A percentile compares a stretch with the other conserved stretches of the same genome.
These are phyloP conservation scores for Thumatha senex DNA, from an alignment of 2,888 invertebrate species.

Conservation along the genomic window DNA sequence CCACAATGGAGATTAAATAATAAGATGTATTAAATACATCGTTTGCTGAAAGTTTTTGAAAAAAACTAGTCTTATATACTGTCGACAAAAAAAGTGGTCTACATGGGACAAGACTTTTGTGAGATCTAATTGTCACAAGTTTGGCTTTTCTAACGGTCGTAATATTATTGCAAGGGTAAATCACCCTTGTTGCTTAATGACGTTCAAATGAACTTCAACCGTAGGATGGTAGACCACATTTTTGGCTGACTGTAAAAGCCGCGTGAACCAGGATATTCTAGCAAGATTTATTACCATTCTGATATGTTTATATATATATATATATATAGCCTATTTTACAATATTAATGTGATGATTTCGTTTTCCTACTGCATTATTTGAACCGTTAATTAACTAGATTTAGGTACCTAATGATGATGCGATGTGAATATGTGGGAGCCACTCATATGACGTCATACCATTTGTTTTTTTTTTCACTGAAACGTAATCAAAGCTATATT, in stretches of 20 bases:
- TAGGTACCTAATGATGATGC: conserved; percentile 55
- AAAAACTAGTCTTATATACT: conserved; percentile 59
- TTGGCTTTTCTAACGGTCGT: too few species aligned
- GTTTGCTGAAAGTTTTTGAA: conserved; percentile 32
- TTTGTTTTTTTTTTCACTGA: conserved; percentile 67
- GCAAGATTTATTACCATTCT: conserved; percentile 63
- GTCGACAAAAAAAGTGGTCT: too few species aligned
- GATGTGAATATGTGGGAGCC: conserved; percentile 69
- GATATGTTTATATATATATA: conserved; percentile 78
- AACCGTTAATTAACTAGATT: conserved; percentile 76
- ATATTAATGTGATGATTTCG: conserved; percentile 80
- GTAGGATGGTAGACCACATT: too few species aligned
- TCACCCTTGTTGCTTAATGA: too few species aligned
- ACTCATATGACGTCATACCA: conserved; percentile 60
- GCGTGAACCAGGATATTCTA: conserved; percentile 51
- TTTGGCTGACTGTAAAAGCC: conserved; percentile 75
- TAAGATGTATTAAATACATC: conserved; percentile 72
- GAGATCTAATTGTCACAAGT: too few species aligned
- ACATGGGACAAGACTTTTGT: too few species aligned
- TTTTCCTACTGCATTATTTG: conserved; percentile 79
- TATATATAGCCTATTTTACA: conserved; percentile 78
- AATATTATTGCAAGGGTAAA: too few species aligned
- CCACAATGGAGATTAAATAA: conserved; percentile 39
- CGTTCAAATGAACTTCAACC: too few species aligned
- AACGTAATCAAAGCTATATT: conserved; percentile 66